A percentile compares a stretch with the other conserved stretches of the same genome.
phyloP scores from a whole-genome alignment of 2,113 vertebrate species.

The Epinephelus lanceolatus region DNA sequence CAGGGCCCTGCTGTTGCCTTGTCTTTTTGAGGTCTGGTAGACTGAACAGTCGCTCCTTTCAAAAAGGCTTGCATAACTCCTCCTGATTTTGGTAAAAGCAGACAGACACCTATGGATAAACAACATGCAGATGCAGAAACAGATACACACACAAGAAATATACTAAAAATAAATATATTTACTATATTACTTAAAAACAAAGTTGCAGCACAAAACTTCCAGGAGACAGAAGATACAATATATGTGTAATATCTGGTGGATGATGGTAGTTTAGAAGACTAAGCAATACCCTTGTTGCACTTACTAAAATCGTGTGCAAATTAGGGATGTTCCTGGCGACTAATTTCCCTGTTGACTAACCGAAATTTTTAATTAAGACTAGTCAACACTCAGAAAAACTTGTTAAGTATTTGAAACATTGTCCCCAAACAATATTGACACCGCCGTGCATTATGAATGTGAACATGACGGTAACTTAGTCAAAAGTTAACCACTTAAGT shows the following conservation, averaged over 20 bases:
- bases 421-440: too few species aligned
- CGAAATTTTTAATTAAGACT: too few species aligned
- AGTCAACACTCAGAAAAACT: too few species aligned
- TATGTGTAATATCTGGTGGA: too few species aligned
- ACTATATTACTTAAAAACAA: background rate
- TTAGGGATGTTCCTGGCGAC: too few species aligned
- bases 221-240: background rate
- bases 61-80: slow-evolving; percentile 94
- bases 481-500: too few species aligned
- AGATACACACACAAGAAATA: background rate
- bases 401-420: too few species aligned
- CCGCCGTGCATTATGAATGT: too few species aligned
- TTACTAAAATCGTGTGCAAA: background rate
- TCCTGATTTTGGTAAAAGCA: background rate
- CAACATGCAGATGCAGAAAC: background rate
- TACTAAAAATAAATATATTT: too few species aligned
- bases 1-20: slow-evolving; percentile 85
- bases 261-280: background rate
- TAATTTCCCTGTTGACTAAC: too few species aligned
- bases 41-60: slow-evolving; percentile 86
- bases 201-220: background rate
- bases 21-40: slow-evolving; percentile 87
- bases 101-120: background rate
- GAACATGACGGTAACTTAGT: too few species aligned
- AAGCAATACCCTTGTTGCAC: background rate